Conservation (phyloP, 2,797 vertebrate species). For the Parauchenoglanis punctatus region DNA sequence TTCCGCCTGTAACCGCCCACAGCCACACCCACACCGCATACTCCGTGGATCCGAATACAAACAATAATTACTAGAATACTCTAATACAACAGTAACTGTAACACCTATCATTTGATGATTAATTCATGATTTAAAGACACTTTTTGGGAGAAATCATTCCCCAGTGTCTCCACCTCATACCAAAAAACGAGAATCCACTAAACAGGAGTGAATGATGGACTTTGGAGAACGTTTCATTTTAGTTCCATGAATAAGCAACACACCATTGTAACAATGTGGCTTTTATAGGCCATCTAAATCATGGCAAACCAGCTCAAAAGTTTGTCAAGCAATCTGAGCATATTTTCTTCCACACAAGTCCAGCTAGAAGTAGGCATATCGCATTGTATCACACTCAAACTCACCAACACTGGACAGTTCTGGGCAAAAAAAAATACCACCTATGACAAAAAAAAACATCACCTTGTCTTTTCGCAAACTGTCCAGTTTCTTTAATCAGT, state of each 20-base stretch:
- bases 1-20: conserved; percentile 34
- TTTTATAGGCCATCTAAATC: background rate
- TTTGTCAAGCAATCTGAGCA: background rate
- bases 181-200: background rate
- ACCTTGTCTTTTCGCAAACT: background rate
- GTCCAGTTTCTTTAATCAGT: background rate
- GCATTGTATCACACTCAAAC: background rate
- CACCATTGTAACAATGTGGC: background rate
- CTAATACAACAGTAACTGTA: background rate
- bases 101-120: background rate
- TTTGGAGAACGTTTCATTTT: background rate
- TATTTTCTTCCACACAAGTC: background rate
- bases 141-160: background rate
- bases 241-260: background rate
- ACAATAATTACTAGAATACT: background rate
- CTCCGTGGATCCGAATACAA: background rate
- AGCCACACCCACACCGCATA: background rate
- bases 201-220: background rate
- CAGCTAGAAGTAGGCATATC: background rate
- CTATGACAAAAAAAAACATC: background rate
- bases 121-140: background rate
- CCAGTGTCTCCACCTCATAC: background rate
- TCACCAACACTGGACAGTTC: background rate
- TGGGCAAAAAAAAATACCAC: no score
- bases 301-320: background rate